Evolutionary conservation across 2,888 invertebrate genomes (phyloP).

Genomic region (Linnaemya tessellans): DNA sequence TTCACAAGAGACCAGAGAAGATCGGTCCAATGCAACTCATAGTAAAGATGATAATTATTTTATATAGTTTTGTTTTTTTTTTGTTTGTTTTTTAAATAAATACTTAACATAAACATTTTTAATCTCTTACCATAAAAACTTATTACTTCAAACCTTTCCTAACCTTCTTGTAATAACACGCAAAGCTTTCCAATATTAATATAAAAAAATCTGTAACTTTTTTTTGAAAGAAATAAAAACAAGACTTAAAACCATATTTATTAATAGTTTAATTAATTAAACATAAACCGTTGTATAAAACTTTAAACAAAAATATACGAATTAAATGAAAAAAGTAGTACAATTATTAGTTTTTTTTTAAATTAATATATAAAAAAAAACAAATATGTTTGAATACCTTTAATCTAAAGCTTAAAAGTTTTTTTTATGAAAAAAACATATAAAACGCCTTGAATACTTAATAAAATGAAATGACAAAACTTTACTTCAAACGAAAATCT

Average conservation of each 20-base stretch:
- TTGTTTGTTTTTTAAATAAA: background rate
- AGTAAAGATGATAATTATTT: background rate
- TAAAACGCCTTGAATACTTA: slow-evolving; percentile 73
- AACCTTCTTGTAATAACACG: slow-evolving; percentile 22
- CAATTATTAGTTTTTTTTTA: slow-evolving; percentile 73
- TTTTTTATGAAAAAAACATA: slow-evolving; percentile 74
- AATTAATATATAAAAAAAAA: slow-evolving; percentile 24
- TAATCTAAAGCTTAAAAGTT: slow-evolving; percentile 68
- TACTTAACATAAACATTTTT: background rate
- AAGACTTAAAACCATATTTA: slow-evolving; percentile 60
- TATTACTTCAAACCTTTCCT: background rate
- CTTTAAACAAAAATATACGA: slow-evolving; percentile 55
- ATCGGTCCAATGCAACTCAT: no score
- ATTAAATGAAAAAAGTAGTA: slow-evolving; percentile 71
- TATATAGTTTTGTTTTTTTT: background rate
- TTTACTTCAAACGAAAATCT: slow-evolving; percentile 63
- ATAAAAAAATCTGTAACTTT: slow-evolving; percentile 54
- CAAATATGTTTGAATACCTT: slow-evolving; percentile 30
- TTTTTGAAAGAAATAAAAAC: slow-evolving; percentile 34
- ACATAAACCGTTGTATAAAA: slow-evolving; percentile 65
- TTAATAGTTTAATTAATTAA: slow-evolving; percentile 55
- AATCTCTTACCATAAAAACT: background rate
- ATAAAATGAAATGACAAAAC: slow-evolving; percentile 68
- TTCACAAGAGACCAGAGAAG: no score
- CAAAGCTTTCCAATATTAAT: slow-evolving; percentile 27